Percentiles rank a stretch among this genome's conserved stretches.
These are phyloP conservation scores for Smutsia gigantea DNA, from an alignment of 2,797 vertebrate species.

Conservation along the genomic window DNA sequence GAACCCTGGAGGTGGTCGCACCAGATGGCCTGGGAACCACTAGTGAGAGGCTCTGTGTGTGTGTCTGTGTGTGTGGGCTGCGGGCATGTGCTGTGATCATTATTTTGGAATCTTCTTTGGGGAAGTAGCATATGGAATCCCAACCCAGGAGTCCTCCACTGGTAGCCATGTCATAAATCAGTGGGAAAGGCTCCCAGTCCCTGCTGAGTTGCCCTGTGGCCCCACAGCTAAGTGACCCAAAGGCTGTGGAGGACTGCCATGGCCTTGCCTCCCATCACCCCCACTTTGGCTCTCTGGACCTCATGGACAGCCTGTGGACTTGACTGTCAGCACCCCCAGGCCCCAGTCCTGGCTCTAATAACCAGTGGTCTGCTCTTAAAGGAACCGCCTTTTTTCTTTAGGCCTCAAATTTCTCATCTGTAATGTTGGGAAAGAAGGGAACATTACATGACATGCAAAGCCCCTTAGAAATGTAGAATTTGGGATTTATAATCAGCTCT, in stretches of 20 bases:
- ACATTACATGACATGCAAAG: neutral
- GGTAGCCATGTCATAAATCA: constrained; percentile 59
- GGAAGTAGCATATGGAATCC: constrained; percentile 52
- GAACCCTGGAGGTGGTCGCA: constrained; percentile 51
- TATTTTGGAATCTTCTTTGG: constrained; percentile 55
- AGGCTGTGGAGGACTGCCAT: neutral
- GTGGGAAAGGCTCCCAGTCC: neutral
- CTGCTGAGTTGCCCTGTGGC: neutral
- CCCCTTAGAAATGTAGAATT: neutral
- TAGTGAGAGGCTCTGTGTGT: constrained; percentile 45
- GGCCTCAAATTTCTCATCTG: neutral
- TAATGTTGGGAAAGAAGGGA: neutral
- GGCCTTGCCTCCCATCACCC: neutral
- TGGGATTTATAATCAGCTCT: neutral
- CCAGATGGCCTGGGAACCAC: constrained; percentile 81
- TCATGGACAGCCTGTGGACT: accelerated
- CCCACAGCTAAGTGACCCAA: neutral
- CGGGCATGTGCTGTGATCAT: constrained; percentile 61
- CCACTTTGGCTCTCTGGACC: accelerated
- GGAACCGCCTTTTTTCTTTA: neutral
- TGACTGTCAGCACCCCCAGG: neutral
- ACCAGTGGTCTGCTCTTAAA: neutral
- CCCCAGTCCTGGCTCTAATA: neutral
- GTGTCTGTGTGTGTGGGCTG: neutral
- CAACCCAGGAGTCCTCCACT: neutral